Base-by-base conservation (phyloP, 2,113 vertebrate species). In the Tretioscincus oriximinensis region DNA sequence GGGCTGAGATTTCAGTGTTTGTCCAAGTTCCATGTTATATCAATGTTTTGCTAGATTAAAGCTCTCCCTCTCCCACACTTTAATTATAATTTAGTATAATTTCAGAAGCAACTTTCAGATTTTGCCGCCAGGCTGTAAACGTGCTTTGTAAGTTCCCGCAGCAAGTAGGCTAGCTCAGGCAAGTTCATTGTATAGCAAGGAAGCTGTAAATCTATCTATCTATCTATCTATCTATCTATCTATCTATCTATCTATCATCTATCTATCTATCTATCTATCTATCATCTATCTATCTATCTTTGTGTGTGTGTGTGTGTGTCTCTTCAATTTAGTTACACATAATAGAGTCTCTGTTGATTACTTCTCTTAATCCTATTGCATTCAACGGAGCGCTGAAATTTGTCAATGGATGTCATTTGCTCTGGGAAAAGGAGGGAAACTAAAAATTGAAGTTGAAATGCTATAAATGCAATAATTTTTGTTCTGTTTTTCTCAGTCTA, bases 111-210 rank as follows among this genome's bases (percentile, higher is more conserved):
- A 92, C 91, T 76, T 67, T 88, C 92, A 90, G 67, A 61, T 58
- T 77, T 86, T 78, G 85, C 71, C 85, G 86, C 79, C 84, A 77
- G 82, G 60, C 49, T 58, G 24, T 75, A 87, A 93, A 90, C 86
- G 92, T 78, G 65, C 85, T 87, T 88, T 87, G 87, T 91, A 87
- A 0, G 68, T 91, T 90, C 82, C 91, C 92, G 91, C 89, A 92
- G 92, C 86, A 90, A 91, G 0, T 35, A 83, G 86, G 88, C 95
- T 92, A 92, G 94, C 91, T 86, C 81, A 86, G 91, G 90, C 94
- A 95, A 80, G 93, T 81, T 88, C 9, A 21, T 68, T 64, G 78
- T 41, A 81, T 90, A 79, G 35, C 24, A 88, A 69, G 84, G 72
- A 89, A 73, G 49, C 47, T 85, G 85, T 41, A 41, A 41, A 91